Conservation (phyloP, 2,113 vertebrate species). For the Herpetotheres cachinnans region DNA sequence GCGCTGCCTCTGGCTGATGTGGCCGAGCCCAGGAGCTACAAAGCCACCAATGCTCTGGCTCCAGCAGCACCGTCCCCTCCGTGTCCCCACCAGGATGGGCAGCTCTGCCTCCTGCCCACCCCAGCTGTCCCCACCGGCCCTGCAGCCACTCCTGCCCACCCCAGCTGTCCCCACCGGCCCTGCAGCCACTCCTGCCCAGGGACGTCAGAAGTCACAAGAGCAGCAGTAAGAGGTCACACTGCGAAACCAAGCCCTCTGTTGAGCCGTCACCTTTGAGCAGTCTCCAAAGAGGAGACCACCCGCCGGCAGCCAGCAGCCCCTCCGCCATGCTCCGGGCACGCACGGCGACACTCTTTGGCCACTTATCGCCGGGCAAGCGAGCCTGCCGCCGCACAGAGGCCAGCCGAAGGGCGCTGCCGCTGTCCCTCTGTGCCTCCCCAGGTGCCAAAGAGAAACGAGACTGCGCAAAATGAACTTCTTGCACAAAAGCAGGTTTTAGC, state of each 20-base stretch:
- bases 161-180: rapidly evolving
- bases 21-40: neutral
- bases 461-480: neutral
- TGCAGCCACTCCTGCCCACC: rapidly evolving
- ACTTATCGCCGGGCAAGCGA: neutral
- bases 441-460: neutral
- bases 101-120: neutral
- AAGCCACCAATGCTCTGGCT: neutral
- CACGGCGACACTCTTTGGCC: neutral
- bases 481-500: neutral
- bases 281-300: neutral
- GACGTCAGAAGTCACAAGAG: no score
- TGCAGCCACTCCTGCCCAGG: rapidly evolving
- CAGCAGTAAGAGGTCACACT: no score
- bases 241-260: neutral
- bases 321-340: no score
- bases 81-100: neutral
- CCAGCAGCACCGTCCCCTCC: neutral
- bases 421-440: neutral
- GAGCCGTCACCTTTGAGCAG: neutral
- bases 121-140: rapidly evolving
- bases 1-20: rapidly evolving
- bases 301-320: neutral
- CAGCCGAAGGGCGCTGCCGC: neutral
- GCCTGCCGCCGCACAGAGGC: neutral